Conservation (phyloP, 2,113 vertebrate genomes). For the Australoheros scitulus region DNA sequence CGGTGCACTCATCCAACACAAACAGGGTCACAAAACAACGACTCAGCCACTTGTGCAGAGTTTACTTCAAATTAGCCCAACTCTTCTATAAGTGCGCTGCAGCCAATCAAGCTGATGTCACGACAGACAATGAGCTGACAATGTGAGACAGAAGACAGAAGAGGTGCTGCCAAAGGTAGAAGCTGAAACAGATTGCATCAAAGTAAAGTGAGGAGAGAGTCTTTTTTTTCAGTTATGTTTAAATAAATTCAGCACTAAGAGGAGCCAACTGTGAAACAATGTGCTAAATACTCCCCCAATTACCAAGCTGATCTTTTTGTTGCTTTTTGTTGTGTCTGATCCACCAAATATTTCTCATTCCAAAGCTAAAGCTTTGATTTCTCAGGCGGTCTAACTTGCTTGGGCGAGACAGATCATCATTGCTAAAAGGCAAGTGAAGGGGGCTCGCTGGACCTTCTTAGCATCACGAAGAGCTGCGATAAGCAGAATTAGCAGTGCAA, state of each 20-base stretch:
- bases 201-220: neutral
- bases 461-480: conserved; percentile 55
- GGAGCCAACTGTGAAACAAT: conserved; percentile 21
- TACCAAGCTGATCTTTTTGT: conserved; percentile 17
- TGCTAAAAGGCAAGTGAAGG: conserved; percentile 28
- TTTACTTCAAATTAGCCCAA: conserved; percentile 77
- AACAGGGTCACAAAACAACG: conserved; percentile 81
- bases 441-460: conserved; percentile 31
- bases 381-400: neutral
- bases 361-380: conserved; percentile 26
- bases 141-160: neutral
- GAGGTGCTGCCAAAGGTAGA: conserved; percentile 54
- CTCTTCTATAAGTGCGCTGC: conserved; percentile 46
- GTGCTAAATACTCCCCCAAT: conserved; percentile 16
- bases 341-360: conserved; percentile 19
- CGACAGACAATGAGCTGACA: conserved; percentile 46
- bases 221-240: conserved; percentile 18
- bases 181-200: conserved; percentile 43
- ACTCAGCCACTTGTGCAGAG: conserved; percentile 70
- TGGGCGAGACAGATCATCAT: conserved; percentile 10
- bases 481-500: conserved; percentile 66
- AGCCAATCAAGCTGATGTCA: conserved; percentile 57
- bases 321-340: neutral
- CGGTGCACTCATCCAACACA: conserved; percentile 77
- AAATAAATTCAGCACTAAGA: conserved; percentile 13